A percentile compares a stretch with the other conserved stretches of the same genome.
These are phyloP conservation scores for Oryzias curvinotus DNA, from an alignment of 2,113 vertebrate species.

Conservation along the genomic window DNA sequence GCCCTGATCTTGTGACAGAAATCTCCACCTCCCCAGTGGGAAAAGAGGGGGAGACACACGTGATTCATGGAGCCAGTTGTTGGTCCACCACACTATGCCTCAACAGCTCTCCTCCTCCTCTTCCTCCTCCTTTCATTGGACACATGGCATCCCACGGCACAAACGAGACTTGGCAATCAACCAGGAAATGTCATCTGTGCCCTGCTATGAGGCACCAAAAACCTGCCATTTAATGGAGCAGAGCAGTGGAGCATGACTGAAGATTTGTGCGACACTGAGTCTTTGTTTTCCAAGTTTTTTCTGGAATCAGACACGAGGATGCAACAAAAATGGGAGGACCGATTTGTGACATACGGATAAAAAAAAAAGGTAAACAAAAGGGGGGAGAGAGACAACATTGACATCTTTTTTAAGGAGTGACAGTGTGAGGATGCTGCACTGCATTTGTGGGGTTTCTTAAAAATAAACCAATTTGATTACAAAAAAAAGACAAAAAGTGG, in stretches of 20 bases:
- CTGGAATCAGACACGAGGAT: slow-evolving; percentile 23
- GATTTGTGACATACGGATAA: neutral
- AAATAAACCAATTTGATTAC: no score
- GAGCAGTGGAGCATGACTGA: slow-evolving; percentile 17
- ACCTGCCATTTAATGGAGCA: slow-evolving; percentile 20
- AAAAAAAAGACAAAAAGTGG: no score
- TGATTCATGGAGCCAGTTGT: slow-evolving; percentile 50
- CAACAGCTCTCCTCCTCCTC: slow-evolving; percentile 29
- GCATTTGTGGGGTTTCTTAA: no score
- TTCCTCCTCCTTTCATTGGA: slow-evolving; percentile 44
- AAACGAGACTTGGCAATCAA: slow-evolving; percentile 38
- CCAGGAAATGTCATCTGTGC: slow-evolving; percentile 52
- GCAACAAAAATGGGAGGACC: neutral
- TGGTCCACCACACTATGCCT: slow-evolving; percentile 45
- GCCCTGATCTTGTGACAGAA: slow-evolving; percentile 67
- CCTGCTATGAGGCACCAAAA: slow-evolving; percentile 11
- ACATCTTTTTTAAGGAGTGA: no score
- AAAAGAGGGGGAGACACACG: slow-evolving; percentile 7
- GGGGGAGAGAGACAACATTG: neutral
- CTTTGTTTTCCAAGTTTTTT: slow-evolving; percentile 32
- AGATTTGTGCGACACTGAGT: slow-evolving; percentile 30
- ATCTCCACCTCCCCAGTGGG: slow-evolving; percentile 39
- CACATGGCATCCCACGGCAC: slow-evolving; percentile 65
- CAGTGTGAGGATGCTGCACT: no score
- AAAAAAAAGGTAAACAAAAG: neutral